Percentiles rank a stretch among this genome's conserved stretches.
Conservation (phyloP, 1,140 invertebrate genomes). For the Papilio polytes region DNA sequence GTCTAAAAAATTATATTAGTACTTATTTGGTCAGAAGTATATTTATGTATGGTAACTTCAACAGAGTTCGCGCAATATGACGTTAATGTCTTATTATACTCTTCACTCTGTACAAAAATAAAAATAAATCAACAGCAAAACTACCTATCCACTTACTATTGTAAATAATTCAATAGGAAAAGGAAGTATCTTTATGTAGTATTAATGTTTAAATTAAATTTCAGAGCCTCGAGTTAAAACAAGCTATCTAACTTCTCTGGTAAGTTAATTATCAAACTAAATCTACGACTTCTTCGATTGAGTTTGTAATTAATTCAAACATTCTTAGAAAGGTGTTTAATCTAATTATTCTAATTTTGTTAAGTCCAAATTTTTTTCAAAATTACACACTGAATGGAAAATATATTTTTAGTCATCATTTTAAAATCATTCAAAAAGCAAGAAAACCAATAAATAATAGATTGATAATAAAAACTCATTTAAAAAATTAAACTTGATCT, state of each 20-base stretch:
- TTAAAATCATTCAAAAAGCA: no score
- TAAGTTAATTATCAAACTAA: conserved; percentile 56
- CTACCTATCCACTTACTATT: no score
- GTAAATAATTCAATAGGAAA: not conserved
- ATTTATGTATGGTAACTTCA: not conserved
- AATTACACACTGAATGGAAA: no score
- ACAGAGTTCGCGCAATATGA: no score
- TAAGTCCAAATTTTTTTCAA: no score
- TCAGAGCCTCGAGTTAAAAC: conserved; percentile 25
- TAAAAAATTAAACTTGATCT: no score
- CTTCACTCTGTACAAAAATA: no score
- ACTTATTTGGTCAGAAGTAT: not conserved
- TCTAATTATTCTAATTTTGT: not conserved
- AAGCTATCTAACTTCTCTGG: conserved; percentile 43
- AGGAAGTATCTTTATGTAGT: not conserved
- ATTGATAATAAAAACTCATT: no score
- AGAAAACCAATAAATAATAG: no score
- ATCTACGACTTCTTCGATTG: conserved; percentile 47
- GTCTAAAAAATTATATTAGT: not conserved
- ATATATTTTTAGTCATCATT: no score
- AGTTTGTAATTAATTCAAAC: conserved; percentile 46
- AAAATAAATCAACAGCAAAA: no score
- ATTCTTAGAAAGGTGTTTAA: not conserved
- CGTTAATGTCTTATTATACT: no score
- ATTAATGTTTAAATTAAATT: not conserved